Conservation (phyloP, 2,797 vertebrate genomes). For the Halcyon badia region DNA sequence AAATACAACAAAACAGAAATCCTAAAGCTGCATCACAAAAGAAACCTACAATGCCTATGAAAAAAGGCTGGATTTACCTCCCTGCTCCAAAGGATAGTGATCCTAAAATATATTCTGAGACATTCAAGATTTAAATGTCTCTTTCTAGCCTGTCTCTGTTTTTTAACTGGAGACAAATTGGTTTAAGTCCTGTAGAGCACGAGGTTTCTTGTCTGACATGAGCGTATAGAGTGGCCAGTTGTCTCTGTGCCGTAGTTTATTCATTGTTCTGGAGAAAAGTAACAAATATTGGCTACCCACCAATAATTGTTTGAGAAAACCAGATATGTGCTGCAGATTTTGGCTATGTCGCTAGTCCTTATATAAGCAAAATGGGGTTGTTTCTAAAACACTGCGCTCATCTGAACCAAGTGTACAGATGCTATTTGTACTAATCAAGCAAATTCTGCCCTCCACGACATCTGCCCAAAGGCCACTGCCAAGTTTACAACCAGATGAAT, state of each 20-base stretch:
- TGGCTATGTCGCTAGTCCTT: background rate
- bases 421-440: background rate
- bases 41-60: background rate
- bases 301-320: constrained; percentile 41
- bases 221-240: background rate
- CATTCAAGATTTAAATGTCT: background rate
- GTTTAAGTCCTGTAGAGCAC: background rate
- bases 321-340: constrained; percentile 38
- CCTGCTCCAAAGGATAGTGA: background rate
- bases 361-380: constrained; percentile 33
- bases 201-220: background rate
- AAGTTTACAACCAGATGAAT: background rate
- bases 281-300: constrained; percentile 57
- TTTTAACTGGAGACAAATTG: background rate
- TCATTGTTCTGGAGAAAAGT: constrained; percentile 39
- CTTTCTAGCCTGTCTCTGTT: background rate
- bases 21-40: background rate
- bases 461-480: background rate
- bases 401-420: background rate
- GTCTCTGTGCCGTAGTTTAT: constrained; percentile 8
- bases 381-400: constrained; percentile 47
- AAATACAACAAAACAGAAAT: background rate
- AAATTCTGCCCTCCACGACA: background rate
- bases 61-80: background rate
- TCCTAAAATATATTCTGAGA: background rate